These are phyloP conservation scores for Candidula unifasciata DNA, from an alignment of 2,888 invertebrate species.

Conservation along the genomic window DNA sequence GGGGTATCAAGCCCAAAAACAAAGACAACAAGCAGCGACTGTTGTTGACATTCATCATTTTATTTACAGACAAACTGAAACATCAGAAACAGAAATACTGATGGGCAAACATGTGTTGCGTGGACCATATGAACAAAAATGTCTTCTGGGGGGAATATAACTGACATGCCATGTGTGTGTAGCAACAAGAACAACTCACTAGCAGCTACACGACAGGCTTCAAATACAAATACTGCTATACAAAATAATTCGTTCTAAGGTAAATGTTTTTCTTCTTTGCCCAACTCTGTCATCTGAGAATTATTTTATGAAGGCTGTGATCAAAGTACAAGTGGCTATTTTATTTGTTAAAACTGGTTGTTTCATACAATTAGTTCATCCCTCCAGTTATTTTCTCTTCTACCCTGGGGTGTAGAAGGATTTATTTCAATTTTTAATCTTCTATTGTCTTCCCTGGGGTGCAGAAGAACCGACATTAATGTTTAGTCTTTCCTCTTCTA, in stretches of 20 bases:
- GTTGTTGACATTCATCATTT: constrained; percentile 11
- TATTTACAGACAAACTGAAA: constrained; percentile 38
- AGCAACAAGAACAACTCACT: constrained; percentile 13
- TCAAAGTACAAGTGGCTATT: too few species aligned
- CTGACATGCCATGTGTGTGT: not conserved
- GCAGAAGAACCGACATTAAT: too few species aligned
- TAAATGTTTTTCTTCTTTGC: too few species aligned
- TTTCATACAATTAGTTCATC: too few species aligned
- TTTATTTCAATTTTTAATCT: too few species aligned
- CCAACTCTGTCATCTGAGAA: not conserved
- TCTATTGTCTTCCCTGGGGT: too few species aligned
- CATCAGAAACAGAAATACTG: constrained; percentile 41
- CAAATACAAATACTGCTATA: not conserved
- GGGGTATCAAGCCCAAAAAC: too few species aligned
- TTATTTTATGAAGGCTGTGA: not conserved
- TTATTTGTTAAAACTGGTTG: too few species aligned
- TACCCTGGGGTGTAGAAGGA: too few species aligned
- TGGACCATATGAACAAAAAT: not conserved
- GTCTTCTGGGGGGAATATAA: constrained; percentile 12
- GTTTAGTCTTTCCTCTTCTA: too few species aligned
- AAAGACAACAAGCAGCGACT: not conserved
- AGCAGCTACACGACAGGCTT: not conserved
- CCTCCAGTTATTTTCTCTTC: not conserved
- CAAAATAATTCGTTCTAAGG: not conserved
- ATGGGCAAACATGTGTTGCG: constrained; percentile 35